Evolutionary conservation across 2,113 vertebrate genomes (phyloP).

Genomic region (Microcebus tavaratra): DNA sequence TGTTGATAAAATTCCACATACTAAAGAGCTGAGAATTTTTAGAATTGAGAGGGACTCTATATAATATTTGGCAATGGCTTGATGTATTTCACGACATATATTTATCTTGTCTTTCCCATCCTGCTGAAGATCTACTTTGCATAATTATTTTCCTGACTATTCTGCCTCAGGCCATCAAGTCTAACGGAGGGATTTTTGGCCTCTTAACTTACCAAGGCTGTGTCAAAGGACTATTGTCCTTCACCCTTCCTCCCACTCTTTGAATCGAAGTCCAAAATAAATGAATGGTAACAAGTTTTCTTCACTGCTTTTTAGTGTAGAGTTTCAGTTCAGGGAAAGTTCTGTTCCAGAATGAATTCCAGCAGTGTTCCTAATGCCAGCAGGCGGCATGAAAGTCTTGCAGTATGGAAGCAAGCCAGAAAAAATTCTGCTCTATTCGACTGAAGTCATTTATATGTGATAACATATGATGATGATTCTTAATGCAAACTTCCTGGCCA

Average conservation of each 20-base stretch:
- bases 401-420: constrained; percentile 27
- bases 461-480: constrained; percentile 38
- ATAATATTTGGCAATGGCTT: constrained; percentile 14
- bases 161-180: constrained; percentile 11
- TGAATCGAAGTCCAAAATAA: constrained; percentile 73
- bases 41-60: not conserved
- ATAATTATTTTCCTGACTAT: constrained; percentile 44
- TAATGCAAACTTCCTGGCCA: constrained; percentile 15
- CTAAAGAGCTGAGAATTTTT: not conserved
- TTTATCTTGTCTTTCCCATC: constrained; percentile 11
- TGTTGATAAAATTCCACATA: constrained; percentile 1
- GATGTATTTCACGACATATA: not conserved
- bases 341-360: constrained; percentile 70
- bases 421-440: constrained; percentile 20
- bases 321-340: constrained; percentile 65
- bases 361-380: constrained; percentile 57
- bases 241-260: not conserved
- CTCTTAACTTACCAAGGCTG: constrained; percentile 45
- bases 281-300: constrained; percentile 73
- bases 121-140: constrained; percentile 19
- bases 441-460: constrained; percentile 41
- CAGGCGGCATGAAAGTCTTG: constrained; percentile 47
- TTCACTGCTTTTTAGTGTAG: constrained; percentile 37
- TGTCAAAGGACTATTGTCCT: constrained; percentile 74
- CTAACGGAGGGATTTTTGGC: not conserved